A percentile compares a stretch with the other conserved stretches of the same genome.
Evolutionary conservation across 2,888 invertebrate species (phyloP).

Genomic region (Drosophila robusta): DNA sequence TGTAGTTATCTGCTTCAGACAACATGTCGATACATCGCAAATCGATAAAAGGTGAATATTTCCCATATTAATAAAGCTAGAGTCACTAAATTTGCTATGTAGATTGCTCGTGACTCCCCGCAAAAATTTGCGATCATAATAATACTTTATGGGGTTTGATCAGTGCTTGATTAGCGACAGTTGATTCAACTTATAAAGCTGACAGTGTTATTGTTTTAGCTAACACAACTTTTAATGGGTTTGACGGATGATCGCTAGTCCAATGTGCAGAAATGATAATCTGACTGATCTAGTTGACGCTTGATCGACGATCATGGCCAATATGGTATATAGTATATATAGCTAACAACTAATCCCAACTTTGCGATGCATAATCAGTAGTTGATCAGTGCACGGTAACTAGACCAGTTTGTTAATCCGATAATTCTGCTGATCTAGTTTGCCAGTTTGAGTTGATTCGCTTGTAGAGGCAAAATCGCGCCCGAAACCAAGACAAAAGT

Average conservation of each 20-base stretch:
- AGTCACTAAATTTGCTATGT: no score
- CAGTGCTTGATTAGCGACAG: no score
- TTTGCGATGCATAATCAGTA: conserved; percentile 12
- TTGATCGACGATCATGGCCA: not conserved
- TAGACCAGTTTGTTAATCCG: conserved; percentile 21
- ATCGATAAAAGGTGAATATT: no score
- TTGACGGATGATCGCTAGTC: not conserved
- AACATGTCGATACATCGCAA: no score
- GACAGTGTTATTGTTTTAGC: no score
- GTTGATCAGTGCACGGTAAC: not conserved
- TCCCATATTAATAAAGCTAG: no score
- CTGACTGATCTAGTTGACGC: conserved; percentile 3
- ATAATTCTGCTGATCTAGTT: conserved; percentile 28
- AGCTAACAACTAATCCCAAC: conserved; percentile 12
- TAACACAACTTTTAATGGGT: not conserved
- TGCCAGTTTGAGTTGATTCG: not conserved
- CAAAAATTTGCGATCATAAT: no score
- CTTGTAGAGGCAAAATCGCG: conserved; percentile 31
- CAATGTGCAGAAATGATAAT: not conserved
- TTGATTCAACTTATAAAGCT: no score
- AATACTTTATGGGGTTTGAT: no score
- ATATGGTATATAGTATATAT: not conserved
- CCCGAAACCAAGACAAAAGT: conserved; percentile 33
- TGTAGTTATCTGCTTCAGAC: no score
- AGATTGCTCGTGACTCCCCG: no score